phyloP scores from a whole-genome alignment of 2,888 invertebrate species.

The Lissonota sp. region DNA sequence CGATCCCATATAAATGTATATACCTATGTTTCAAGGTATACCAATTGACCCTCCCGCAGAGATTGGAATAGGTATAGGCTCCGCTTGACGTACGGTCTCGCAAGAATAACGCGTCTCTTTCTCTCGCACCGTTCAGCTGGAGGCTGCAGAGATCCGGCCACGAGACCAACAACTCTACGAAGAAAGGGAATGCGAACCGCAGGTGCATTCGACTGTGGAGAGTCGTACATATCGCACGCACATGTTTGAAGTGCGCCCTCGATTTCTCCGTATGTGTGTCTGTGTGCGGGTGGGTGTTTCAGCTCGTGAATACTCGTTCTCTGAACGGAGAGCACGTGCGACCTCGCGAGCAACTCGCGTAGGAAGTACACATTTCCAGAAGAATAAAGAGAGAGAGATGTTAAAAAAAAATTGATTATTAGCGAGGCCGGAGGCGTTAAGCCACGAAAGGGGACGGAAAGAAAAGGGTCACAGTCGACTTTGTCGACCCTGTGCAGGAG shows the following conservation, averaged over 20 bases:
- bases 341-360: conserved; percentile 35
- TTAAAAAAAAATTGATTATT: neutral
- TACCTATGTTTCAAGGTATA: conserved; percentile 28
- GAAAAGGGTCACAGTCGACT: neutral
- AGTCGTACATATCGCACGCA: conserved; percentile 21
- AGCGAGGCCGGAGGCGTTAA: neutral
- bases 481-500: too few species aligned
- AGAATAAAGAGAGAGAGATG: conserved; percentile 4
- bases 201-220: conserved; percentile 53
- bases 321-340: conserved; percentile 40
- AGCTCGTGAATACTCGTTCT: conserved; percentile 50
- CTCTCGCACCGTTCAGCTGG: conserved; percentile 36
- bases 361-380: conserved; percentile 37
- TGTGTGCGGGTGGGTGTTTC: conserved; percentile 44
- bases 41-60: conserved; percentile 70
- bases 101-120: conserved; percentile 26
- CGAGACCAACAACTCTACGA: conserved; percentile 53
- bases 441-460: too few species aligned
- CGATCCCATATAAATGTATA: conserved; percentile 65
- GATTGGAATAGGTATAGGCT: conserved; percentile 66
- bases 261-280: neutral
- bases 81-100: conserved; percentile 57
- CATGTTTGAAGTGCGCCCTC: conserved; percentile 29
- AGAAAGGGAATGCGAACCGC: conserved; percentile 60
- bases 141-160: conserved; percentile 50